phyloP scores from a whole-genome alignment of 2,113 vertebrate species.

The Periophthalmus modestus region DNA sequence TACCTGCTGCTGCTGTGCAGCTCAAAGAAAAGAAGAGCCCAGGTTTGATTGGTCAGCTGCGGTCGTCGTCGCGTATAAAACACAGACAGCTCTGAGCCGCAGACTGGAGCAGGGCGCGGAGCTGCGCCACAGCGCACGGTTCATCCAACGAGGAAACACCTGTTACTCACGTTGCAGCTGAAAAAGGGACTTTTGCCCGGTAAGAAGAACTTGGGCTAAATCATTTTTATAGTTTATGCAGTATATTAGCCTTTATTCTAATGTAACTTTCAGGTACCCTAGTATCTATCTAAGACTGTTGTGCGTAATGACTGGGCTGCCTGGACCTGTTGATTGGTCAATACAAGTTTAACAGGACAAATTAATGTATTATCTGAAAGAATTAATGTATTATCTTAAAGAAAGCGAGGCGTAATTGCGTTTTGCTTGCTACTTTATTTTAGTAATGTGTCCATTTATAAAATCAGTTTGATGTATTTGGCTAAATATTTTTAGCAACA shows the following conservation, averaged over 20 bases:
- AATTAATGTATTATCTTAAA: background rate
- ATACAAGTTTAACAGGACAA: conserved; percentile 15
- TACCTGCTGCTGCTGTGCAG: conserved; percentile 1
- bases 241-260: background rate
- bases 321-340: conserved; percentile 36
- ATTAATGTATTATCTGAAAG: background rate
- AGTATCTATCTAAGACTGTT: background rate
- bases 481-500: too few relatives aligned
- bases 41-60: conserved; percentile 62
- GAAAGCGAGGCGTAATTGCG: background rate
- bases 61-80: conserved; percentile 56
- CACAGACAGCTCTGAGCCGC: conserved; percentile 25
- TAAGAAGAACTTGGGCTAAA: conserved; percentile 23
- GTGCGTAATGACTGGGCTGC: conserved; percentile 17
- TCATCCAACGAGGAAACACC: conserved; percentile 33
- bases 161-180: conserved; percentile 36
- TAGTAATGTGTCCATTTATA: too few relatives aligned
- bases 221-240: background rate
- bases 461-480: too few relatives aligned
- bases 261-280: background rate
- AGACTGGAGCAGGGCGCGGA: conserved; percentile 48
- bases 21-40: background rate
- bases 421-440: background rate
- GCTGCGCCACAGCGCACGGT: conserved; percentile 36
- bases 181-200: background rate